Percentiles rank a stretch among this genome's conserved stretches.
Evolutionary conservation across 2,113 vertebrate species (phyloP).

Genomic region (Anguilla japonica): DNA sequence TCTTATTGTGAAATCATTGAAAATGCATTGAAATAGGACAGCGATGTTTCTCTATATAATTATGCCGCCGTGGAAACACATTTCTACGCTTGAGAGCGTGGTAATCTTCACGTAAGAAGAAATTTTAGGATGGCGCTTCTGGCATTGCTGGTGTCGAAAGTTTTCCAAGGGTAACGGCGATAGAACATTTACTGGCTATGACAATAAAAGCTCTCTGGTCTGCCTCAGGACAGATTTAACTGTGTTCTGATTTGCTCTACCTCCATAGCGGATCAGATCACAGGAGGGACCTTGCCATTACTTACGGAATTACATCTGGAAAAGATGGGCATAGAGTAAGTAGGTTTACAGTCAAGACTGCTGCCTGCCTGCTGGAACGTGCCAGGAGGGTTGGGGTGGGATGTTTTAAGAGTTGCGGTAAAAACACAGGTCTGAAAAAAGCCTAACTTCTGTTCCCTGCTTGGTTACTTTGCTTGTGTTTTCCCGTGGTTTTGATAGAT

Average conservation of each 20-base stretch:
- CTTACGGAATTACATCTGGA: constrained; percentile 67
- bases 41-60: too few species aligned
- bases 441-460: background rate
- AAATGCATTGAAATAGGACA: too few species aligned
- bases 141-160: too few species aligned
- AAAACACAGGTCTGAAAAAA: background rate
- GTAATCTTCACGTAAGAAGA: too few species aligned
- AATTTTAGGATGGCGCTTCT: too few species aligned
- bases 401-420: background rate
- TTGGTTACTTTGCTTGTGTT: background rate
- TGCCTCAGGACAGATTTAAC: background rate
- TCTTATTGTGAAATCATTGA: too few species aligned
- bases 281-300: constrained; percentile 60
- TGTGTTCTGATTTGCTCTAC: background rate
- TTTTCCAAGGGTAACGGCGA: too few species aligned
- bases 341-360: background rate
- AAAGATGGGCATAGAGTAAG: constrained; percentile 76
- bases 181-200: background rate
- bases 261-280: constrained; percentile 62
- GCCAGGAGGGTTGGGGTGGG: background rate
- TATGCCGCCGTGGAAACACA: too few species aligned
- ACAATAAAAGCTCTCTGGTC: background rate
- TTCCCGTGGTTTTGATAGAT: constrained; percentile 23
- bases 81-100: too few species aligned
- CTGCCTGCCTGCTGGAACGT: background rate